Percentiles rank a stretch among this genome's conserved stretches.
Conservation (phyloP, 2,888 invertebrate genomes). For the Zygothrica quintamaculata region DNA sequence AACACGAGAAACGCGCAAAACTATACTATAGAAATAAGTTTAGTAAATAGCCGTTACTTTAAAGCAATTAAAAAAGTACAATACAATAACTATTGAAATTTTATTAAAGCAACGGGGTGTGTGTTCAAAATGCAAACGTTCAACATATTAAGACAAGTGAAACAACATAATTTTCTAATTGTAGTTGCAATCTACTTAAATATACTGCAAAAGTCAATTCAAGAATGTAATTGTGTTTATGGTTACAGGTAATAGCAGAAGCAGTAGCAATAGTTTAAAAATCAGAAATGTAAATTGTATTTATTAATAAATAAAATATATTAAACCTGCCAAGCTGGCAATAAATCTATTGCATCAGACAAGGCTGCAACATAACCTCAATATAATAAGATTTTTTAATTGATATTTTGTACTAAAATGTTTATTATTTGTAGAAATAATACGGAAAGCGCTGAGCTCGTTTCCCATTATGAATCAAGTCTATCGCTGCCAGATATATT, state of each 20-base stretch:
- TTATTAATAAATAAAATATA: background rate
- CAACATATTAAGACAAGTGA: slow-evolving; percentile 63
- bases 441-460: slow-evolving; percentile 84
- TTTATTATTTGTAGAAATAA: slow-evolving; percentile 70
- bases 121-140: slow-evolving; percentile 73
- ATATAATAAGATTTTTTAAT: too few species aligned
- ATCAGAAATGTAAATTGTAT: slow-evolving; percentile 17
- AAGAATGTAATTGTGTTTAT: slow-evolving; percentile 82
- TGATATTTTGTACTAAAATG: background rate
- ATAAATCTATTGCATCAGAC: slow-evolving; percentile 59
- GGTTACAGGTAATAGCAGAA: slow-evolving; percentile 79
- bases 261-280: too few species aligned
- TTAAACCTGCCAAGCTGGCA: slow-evolving; percentile 28
- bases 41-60: slow-evolving; percentile 35
- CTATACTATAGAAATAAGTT: slow-evolving; percentile 40
- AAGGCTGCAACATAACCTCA: slow-evolving; percentile 28
- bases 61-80: too few species aligned
- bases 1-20: slow-evolving; percentile 56
- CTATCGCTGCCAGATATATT: slow-evolving; percentile 93
- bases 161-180: slow-evolving; percentile 70
- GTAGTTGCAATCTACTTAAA: slow-evolving; percentile 73
- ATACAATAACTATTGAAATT: slow-evolving; percentile 23
- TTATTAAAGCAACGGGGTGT: slow-evolving; percentile 34
- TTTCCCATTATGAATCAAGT: slow-evolving; percentile 86
- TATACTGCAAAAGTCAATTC: slow-evolving; percentile 82